Percentiles rank a stretch among this genome's conserved stretches.
Evolutionary conservation across 2,113 vertebrate species (phyloP).

Genomic region (cat (Felis catus)): F.catus_Fca126_mat1.0 CM031417.1:32827001-32827500

Average conservation of each 20-base stretch:
- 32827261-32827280: neutral
- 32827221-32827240: neutral
- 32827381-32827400: too few species aligned
- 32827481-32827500: neutral
- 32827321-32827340: constrained; percentile 13
- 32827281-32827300: neutral
- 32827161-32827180: neutral
- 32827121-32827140: neutral
- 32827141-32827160: neutral
- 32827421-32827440: neutral
- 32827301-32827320: neutral
- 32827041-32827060: neutral
- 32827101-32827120: neutral
- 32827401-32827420: too few species aligned
- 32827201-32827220: neutral
- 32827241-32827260: neutral
- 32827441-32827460: neutral
- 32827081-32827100: neutral
- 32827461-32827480: neutral
- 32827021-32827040: neutral
- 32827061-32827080: neutral
- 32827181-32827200: neutral
- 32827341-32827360: neutral
- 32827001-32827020: constrained; percentile 27
- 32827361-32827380: neutral